Base-by-base conservation (phyloP, 2,797 vertebrate species). In the Apodemus agrarius region DNA sequence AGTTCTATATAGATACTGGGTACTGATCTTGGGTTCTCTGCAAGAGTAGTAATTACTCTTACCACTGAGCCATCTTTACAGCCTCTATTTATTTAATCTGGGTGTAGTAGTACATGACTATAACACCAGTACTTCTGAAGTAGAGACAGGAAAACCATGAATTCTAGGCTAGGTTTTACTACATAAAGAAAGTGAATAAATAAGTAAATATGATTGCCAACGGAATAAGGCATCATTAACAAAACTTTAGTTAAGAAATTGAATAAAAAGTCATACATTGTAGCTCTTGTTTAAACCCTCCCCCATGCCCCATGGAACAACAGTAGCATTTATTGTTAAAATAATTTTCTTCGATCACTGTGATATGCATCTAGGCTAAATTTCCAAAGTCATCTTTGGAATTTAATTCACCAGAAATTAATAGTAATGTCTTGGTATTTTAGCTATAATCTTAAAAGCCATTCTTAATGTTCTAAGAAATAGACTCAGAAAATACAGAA, bases 381-480 rank as follows among this genome's bases (percentile, higher is more conserved):
- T 63, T 95, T 97, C 93, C 69, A 98, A 95, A 97, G 96, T 93
- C 59, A 90, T 96, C 63, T 97, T 95, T 97, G 24, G 43, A 52
- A 52, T 86, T 85, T 86, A 67, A 26, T 24, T 86, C 19, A 52
- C 43, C 37, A 95, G 92, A 96, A 81, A 97, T 63, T 89, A 89
- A 61, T 91, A 90, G 57, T 97, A 97, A 98, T 96, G 52, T 43
- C 67, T 93, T 43, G 95, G 34, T 37, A 72, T 72, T 72, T 37
- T 72, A 72, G 7, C 17, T 72, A 21, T 72, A 37, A 37, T 72
- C 67, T 72, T 72, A 82, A 81, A 80, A 88, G 61, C 3, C 34
- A 61, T 40, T 81, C 49, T 76, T 63, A 80, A 26, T 83, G 29
- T 54, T 67, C 34, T 63, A 57, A 63, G 49, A 93, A 84, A 63